Conservation (phyloP, 2,888 invertebrate species). For the Agrochola lychnidis region DNA sequence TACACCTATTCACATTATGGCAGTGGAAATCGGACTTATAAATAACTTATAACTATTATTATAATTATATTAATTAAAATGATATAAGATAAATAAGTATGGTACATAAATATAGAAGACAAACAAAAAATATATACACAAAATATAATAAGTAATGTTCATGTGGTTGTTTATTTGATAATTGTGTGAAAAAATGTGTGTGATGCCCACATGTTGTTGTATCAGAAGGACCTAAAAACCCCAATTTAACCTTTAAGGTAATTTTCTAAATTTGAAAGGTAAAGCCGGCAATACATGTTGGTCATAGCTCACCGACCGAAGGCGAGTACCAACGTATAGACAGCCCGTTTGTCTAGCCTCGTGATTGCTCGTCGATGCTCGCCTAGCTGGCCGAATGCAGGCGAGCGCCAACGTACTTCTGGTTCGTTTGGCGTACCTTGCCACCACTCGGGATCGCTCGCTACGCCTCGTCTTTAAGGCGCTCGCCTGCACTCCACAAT, state of each 20-base stretch:
- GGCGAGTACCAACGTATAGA: too few species aligned
- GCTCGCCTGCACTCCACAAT: too few species aligned
- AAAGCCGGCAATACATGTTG: too few species aligned
- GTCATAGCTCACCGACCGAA: too few species aligned
- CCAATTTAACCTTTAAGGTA: not conserved
- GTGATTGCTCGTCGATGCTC: too few species aligned
- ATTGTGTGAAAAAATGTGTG: constrained; percentile 12
- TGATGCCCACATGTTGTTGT: constrained; percentile 20
- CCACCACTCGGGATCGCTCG: too few species aligned
- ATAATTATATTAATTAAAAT: constrained; percentile 42
- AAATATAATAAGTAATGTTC: constrained; percentile 30
- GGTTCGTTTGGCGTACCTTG: too few species aligned
- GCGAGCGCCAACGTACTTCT: too few species aligned
- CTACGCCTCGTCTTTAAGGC: too few species aligned
- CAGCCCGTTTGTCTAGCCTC: too few species aligned
- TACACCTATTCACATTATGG: constrained; percentile 62
- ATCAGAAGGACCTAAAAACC: not conserved
- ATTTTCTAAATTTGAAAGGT: too few species aligned
- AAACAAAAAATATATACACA: constrained; percentile 50
- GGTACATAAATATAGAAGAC: constrained; percentile 56
- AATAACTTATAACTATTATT: constrained; percentile 44
- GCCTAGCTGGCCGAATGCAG: too few species aligned
- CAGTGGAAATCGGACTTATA: constrained; percentile 59
- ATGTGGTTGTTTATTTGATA: constrained; percentile 20
- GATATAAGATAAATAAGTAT: constrained; percentile 57